Base-by-base conservation (phyloP, 2,797 vertebrate species). In the Platalea minor region DNA sequence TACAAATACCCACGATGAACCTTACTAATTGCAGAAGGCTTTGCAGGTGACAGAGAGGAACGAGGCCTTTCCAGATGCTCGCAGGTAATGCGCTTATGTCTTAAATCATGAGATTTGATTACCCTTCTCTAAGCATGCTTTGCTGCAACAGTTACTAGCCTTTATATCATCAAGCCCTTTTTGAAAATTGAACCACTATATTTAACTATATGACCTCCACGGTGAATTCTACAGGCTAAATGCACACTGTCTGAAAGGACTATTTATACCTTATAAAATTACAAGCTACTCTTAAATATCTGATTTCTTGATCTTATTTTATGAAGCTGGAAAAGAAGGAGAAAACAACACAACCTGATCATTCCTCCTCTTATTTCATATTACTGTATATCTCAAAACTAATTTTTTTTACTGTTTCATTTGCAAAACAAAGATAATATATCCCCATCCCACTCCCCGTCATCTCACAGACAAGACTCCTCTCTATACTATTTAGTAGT, bases 61-160 rank as follows among this genome's bases (percentile, higher is more conserved):
- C 1, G 6, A 94, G 68, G 57, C 80, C 80, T 81, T 85, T 74
- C 72, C 72, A 86, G 80, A 85, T 65, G 81, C 74, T 95, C 78
- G 67, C 77, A 96, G 80, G 85, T 95, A 87, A 96, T 74, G 51
- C 0, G 3, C 78, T 87, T 80, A 80, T 11, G 31, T 83, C 84
- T 85, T 92, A 94, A 92, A 96, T 96, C 72, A 85, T 4, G 37
- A 80, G 64, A 94, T 91, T 83, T 91, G 86, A 96, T 89, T 85
- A 41, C 78, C 78, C 25, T 87, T 85, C 88, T 72, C 86, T 51
- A 80, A 72, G 75, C 37, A 35, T 51, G 75, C 88, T 85, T 85
- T 92, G 45, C 64, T 96, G 88, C 56, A 82, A 74, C 75, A 85
- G 84, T 77, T 92, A 95, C 48, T 92, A 89, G 60, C 88, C 81